Percentiles rank a stretch among this genome's conserved stretches.
phyloP scores from a whole-genome alignment of 2,113 vertebrate genomes.

The Ceratotherium simum region DNA sequence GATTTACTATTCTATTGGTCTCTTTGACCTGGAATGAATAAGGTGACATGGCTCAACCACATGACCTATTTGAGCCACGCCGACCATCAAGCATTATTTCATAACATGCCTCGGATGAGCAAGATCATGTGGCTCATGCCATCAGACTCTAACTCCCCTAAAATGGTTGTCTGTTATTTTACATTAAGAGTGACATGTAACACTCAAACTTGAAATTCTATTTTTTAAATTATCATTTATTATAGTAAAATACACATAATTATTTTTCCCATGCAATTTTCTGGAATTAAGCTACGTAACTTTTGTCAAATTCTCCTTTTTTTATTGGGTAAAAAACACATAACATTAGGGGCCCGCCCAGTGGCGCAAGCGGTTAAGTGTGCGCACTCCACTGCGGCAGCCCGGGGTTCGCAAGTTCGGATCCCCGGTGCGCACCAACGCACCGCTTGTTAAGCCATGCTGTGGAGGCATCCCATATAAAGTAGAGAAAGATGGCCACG shows the following conservation, averaged over 20 bases:
- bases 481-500: too few species aligned
- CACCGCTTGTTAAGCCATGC: too few species aligned
- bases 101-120: background rate
- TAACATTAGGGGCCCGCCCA: background rate
- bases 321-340: background rate
- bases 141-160: background rate
- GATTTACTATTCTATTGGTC: background rate
- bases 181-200: background rate
- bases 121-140: background rate
- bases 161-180: background rate
- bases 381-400: too few species aligned
- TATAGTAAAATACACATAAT: background rate
- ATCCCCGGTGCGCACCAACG: too few species aligned
- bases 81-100: background rate
- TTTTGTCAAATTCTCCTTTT: background rate
- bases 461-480: too few species aligned
- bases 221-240: conserved; percentile 1
- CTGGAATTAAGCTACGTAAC: background rate
- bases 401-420: too few species aligned
- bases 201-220: background rate
- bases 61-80: background rate
- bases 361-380: too few species aligned
- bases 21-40: background rate
- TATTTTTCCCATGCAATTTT: background rate
- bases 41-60: background rate